These are phyloP conservation scores for Otus sunia DNA, from an alignment of 2,113 vertebrate species.

Conservation along the genomic window DNA sequence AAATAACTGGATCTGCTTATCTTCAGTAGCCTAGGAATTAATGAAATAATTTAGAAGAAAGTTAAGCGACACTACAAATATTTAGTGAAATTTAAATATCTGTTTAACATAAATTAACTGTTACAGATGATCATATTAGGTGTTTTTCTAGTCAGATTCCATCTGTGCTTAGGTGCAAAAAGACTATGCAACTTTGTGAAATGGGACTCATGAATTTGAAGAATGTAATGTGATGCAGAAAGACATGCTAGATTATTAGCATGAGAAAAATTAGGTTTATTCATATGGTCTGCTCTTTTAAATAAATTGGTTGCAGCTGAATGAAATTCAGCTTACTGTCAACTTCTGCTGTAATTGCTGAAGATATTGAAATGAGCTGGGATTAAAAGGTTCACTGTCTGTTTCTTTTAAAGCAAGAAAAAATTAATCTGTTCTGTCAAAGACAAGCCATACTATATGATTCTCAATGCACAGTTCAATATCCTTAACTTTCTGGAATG, in stretches of 20 bases:
- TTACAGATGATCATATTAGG: background rate
- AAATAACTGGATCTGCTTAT: background rate
- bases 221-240: background rate
- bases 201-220: background rate
- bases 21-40: background rate
- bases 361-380: background rate
- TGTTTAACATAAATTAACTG: background rate
- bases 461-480: background rate
- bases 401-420: background rate
- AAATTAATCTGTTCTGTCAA: background rate
- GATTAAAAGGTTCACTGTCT: background rate
- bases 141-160: background rate
- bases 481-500: background rate
- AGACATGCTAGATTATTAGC: background rate
- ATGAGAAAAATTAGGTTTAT: background rate
- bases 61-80: background rate
- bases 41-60: background rate
- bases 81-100: background rate
- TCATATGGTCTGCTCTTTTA: background rate
- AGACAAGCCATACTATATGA: background rate
- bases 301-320: background rate
- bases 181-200: background rate
- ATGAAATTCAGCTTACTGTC: background rate
- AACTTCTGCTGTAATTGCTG: background rate
- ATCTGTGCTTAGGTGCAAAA: background rate